Conservation (phyloP, 2,888 invertebrate species). For the Brachynemurus nebulosus region DNA sequence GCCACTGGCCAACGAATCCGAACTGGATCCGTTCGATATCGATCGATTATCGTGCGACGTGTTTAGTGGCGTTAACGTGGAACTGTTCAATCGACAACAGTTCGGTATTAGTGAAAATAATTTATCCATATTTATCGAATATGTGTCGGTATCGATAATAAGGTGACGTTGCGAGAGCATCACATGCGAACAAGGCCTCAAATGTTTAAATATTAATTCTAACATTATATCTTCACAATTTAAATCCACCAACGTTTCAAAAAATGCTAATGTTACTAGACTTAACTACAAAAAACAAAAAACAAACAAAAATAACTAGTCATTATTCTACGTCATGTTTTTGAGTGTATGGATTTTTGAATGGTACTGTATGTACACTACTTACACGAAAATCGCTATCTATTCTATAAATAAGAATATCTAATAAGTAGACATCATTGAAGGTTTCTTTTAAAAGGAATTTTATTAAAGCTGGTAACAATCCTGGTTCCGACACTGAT, state of each 20-base stretch:
- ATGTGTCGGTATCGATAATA: slow-evolving; percentile 56
- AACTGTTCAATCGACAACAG: slow-evolving; percentile 34
- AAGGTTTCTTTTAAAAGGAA: slow-evolving; percentile 75
- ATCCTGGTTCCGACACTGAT: slow-evolving; percentile 70
- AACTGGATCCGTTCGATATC: slow-evolving; percentile 1
- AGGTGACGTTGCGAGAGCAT: slow-evolving; percentile 65
- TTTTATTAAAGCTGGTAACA: slow-evolving; percentile 68
- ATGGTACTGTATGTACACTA: slow-evolving; percentile 12
- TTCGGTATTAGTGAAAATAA: slow-evolving; percentile 59
- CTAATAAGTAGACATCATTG: slow-evolving; percentile 70
- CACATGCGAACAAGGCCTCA: slow-evolving; percentile 67
- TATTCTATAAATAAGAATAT: slow-evolving; percentile 68
- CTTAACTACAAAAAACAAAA: slow-evolving; percentile 46
- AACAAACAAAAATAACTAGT: too few relatives aligned
- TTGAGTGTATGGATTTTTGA: too few relatives aligned
- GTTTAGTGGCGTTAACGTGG: slow-evolving; percentile 5
- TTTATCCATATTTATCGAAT: slow-evolving; percentile 58
- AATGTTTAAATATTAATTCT: slow-evolving; percentile 74
- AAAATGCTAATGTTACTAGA: slow-evolving; percentile 76
- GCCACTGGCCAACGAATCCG: neutral
- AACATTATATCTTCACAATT: slow-evolving; percentile 96
- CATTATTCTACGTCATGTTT: too few relatives aligned
- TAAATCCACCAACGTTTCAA: slow-evolving; percentile 79
- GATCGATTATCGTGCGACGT: neutral
- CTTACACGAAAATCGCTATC: slow-evolving; percentile 56